These are phyloP conservation scores for Liasis olivaceus DNA, from an alignment of 2,797 vertebrate species.

Conservation along the genomic window DNA sequence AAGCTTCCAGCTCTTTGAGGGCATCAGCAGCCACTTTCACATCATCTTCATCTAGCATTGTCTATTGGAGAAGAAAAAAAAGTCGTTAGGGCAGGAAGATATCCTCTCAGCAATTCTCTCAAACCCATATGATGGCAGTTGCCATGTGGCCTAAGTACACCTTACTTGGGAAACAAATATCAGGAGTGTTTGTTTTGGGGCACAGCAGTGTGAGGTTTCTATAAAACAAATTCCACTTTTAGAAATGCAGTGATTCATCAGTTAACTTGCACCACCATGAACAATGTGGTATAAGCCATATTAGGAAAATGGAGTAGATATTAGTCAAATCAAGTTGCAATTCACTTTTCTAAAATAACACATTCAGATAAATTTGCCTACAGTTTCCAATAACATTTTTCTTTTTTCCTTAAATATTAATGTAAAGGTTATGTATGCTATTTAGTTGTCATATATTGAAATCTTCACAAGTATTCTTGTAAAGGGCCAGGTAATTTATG, in stretches of 20 bases:
- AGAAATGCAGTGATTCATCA: not conserved
- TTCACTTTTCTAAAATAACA: not conserved
- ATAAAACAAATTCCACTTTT: not conserved
- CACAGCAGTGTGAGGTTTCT: not conserved
- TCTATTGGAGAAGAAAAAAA: constrained; percentile 65
- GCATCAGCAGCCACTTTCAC: constrained; percentile 94
- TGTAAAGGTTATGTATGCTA: not conserved
- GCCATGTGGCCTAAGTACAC: not conserved
- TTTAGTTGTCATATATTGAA: not conserved
- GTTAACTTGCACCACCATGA: not conserved
- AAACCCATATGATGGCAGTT: not conserved
- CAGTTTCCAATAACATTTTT: not conserved
- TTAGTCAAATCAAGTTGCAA: not conserved
- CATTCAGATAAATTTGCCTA: not conserved
- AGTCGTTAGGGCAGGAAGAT: not conserved
- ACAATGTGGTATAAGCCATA: not conserved
- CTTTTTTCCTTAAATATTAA: not conserved
- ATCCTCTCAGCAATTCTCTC: not conserved
- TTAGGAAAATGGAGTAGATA: not conserved
- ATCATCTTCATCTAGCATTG: constrained; percentile 91
- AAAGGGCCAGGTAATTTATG: not conserved
- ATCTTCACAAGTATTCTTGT: not conserved
- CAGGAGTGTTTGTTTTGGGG: not conserved
- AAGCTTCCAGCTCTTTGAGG: constrained; percentile 93
- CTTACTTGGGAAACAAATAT: not conserved